These are phyloP conservation scores for Addax nasomaculatus DNA, from an alignment of 2,113 vertebrate species.

Conservation along the genomic window DNA sequence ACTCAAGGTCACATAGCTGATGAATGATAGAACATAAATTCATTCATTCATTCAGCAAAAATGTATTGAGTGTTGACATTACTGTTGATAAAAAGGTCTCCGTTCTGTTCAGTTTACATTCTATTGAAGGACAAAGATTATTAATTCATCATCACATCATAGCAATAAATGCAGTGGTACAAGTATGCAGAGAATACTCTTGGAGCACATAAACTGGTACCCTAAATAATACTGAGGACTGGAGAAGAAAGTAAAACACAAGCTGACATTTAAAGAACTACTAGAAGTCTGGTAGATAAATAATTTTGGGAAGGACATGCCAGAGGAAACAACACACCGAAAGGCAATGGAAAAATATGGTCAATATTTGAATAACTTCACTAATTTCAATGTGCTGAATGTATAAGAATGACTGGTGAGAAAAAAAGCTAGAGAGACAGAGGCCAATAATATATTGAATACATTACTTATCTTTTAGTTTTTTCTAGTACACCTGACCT, in stretches of 20 bases:
- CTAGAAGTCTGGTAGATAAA: not conserved
- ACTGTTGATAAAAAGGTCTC: not conserved
- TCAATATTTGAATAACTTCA: not conserved
- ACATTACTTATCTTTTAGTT: not conserved
- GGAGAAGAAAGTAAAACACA: not conserved
- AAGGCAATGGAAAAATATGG: not conserved
- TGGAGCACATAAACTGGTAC: not conserved
- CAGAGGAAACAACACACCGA: not conserved
- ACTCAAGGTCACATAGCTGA: not conserved
- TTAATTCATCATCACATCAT: constrained; percentile 10
- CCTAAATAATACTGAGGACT: not conserved
- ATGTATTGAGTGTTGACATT: not conserved
- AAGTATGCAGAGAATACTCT: not conserved
- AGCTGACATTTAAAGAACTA: constrained; percentile 1
- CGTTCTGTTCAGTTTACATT: not conserved
- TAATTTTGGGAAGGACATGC: not conserved
- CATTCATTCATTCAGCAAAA: constrained; percentile 1
- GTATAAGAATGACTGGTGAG: not conserved
- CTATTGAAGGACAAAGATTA: not conserved
- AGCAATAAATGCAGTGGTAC: not conserved
- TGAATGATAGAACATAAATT: constrained; percentile 2
- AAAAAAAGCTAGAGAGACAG: not conserved
- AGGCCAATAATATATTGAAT: not conserved
- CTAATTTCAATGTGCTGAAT: not conserved
- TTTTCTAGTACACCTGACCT: not conserved